phyloP scores from a whole-genome alignment of 2,888 invertebrate genomes.

The Halocaridina rubra region DNA sequence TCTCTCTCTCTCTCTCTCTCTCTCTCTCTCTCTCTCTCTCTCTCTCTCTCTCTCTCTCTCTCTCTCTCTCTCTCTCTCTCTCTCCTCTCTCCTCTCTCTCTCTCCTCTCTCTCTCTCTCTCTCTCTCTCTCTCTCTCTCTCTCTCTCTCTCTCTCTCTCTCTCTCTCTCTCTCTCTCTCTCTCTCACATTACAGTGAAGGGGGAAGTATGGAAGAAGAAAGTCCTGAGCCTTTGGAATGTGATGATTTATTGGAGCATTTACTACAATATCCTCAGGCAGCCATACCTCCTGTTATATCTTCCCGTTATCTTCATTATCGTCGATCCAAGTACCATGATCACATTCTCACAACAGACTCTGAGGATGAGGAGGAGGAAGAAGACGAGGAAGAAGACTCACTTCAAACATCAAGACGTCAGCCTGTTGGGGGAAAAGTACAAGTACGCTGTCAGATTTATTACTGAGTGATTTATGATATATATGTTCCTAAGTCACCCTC shows the following conservation, averaged over 20 bases:
- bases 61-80: no score
- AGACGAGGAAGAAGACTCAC: constrained; percentile 69
- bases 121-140: no score
- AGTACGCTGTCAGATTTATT: no score
- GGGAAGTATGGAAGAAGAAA: constrained; percentile 65
- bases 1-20: no score
- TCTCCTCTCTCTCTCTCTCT: not conserved
- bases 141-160: no score
- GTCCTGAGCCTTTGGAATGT: constrained; percentile 64
- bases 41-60: no score
- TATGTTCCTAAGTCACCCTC: no score
- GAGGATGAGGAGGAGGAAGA: constrained; percentile 67
- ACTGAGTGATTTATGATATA: no score
- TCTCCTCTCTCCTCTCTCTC: not conserved
- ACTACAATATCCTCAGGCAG: constrained; percentile 39
- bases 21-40: no score
- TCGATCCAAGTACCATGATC: constrained; percentile 63
- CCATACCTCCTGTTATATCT: constrained; percentile 1
- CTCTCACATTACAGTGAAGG: constrained; percentile 63
- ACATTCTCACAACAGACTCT: constrained; percentile 60
- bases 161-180: not conserved
- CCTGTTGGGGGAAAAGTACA: constrained; percentile 67
- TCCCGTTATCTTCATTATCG: constrained; percentile 28
- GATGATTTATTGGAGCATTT: constrained; percentile 64
- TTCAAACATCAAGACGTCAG: constrained; percentile 63